Evolutionary conservation across 2,113 vertebrate species (phyloP).

Genomic region (Peromyscus californicus): DNA sequence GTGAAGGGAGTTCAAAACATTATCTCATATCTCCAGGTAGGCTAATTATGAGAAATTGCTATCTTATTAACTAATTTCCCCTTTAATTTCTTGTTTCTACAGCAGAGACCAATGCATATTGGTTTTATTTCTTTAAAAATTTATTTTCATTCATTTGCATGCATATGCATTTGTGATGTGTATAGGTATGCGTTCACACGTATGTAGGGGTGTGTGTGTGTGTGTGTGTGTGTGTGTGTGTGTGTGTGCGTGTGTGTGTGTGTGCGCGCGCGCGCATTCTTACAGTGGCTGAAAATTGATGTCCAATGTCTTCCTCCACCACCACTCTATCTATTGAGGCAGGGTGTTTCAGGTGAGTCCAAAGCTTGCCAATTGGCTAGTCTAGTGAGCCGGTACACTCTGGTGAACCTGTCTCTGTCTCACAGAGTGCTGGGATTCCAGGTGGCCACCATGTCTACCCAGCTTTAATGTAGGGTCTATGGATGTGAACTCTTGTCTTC

Average conservation of each 20-base stretch:
- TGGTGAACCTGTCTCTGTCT: neutral
- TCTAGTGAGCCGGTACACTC: neutral
- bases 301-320: too few species aligned
- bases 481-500: neutral
- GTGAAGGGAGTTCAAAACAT: conserved; percentile 8
- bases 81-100: neutral
- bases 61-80: conserved; percentile 5
- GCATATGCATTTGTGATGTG: neutral
- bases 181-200: too few species aligned
- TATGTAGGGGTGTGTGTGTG: neutral
- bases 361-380: neutral
- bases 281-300: neutral
- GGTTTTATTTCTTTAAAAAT: neutral
- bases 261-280: neutral
- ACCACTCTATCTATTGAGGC: neutral
- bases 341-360: neutral
- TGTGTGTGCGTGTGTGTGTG: neutral
- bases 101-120: neutral
- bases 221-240: neutral
- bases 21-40: neutral
- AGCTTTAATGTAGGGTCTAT: neutral
- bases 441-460: neutral
- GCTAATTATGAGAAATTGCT: neutral
- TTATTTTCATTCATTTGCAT: neutral
- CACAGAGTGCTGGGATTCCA: neutral